phyloP scores from a whole-genome alignment of 1,140 invertebrate genomes.

The Drosophila kepulauana region DNA sequence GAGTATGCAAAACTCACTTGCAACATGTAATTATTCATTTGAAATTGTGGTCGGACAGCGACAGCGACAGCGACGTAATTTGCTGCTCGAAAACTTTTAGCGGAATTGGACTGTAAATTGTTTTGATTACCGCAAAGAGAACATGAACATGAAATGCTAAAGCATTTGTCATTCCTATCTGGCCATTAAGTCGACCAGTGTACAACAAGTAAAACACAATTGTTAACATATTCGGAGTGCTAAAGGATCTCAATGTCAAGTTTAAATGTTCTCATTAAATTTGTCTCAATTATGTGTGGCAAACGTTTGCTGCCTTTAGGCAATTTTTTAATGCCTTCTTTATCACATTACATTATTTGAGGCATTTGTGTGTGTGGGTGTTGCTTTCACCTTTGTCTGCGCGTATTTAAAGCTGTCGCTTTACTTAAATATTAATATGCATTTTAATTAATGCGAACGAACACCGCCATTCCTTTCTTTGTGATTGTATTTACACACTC shows the following conservation, averaged over 20 bases:
- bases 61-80: slow-evolving; percentile 1
- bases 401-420: background rate
- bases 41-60: background rate
- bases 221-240: background rate
- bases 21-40: slow-evolving; percentile 17
- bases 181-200: slow-evolving; percentile 7
- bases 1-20: slow-evolving; percentile 8
- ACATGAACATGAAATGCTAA: slow-evolving; percentile 2
- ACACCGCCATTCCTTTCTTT: background rate
- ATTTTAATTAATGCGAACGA: slow-evolving; percentile 2
- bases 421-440: slow-evolving; percentile 6
- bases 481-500: background rate
- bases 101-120: slow-evolving; percentile 8
- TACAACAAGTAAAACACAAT: slow-evolving; percentile 7
- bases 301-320: background rate
- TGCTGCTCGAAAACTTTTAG: slow-evolving; percentile 12
- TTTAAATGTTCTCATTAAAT: slow-evolving; percentile 8
- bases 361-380: background rate
- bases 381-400: background rate
- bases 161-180: slow-evolving; percentile 18
- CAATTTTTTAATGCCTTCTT: slow-evolving; percentile 4
- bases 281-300: slow-evolving; percentile 14
- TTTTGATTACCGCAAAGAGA: background rate
- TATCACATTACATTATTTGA: background rate
- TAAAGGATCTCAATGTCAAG: slow-evolving; percentile 2